Evolutionary conservation across 2,113 vertebrate genomes (phyloP).

Genomic region (Aldabrachelys gigantea): DNA sequence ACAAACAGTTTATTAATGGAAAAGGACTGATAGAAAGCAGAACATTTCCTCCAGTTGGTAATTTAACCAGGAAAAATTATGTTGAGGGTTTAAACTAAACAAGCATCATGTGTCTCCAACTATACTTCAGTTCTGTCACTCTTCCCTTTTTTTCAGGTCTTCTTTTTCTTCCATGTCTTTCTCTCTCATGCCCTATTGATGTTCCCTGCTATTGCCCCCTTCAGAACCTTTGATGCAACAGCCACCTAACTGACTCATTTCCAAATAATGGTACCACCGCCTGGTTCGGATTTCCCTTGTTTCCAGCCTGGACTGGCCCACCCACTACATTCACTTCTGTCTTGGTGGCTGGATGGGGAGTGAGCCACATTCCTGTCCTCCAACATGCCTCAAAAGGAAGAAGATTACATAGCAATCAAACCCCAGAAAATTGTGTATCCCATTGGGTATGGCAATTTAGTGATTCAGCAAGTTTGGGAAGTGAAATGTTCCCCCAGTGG

Average conservation of each 20-base stretch:
- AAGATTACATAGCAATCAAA: slow-evolving; percentile 54
- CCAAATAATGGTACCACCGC: fast-evolving
- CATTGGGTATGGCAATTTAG: slow-evolving; percentile 30
- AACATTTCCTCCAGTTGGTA: neutral
- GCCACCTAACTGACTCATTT: neutral
- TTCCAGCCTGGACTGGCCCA: neutral
- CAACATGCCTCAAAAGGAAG: slow-evolving; percentile 33
- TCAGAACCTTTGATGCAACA: neutral
- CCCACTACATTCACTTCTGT: slow-evolving; percentile 32
- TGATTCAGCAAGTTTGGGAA: slow-evolving; percentile 9
- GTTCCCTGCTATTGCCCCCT: neutral
- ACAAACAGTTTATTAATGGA: neutral
- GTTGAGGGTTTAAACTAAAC: neutral
- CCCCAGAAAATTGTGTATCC: slow-evolving; percentile 26
- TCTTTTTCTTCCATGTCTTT: neutral
- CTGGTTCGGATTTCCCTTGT: neutral
- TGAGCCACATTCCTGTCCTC: slow-evolving; percentile 20
- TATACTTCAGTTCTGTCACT: neutral
- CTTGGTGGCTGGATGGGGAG: neutral
- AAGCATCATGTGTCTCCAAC: neutral
- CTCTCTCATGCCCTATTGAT: neutral
- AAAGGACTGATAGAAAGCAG: fast-evolving
- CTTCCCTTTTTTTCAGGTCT: neutral
- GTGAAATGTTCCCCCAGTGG: slow-evolving; percentile 16
- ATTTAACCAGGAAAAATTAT: neutral